phyloP scores from a whole-genome alignment of 2,888 invertebrate genomes.

The Iselma pallidipennis region DNA sequence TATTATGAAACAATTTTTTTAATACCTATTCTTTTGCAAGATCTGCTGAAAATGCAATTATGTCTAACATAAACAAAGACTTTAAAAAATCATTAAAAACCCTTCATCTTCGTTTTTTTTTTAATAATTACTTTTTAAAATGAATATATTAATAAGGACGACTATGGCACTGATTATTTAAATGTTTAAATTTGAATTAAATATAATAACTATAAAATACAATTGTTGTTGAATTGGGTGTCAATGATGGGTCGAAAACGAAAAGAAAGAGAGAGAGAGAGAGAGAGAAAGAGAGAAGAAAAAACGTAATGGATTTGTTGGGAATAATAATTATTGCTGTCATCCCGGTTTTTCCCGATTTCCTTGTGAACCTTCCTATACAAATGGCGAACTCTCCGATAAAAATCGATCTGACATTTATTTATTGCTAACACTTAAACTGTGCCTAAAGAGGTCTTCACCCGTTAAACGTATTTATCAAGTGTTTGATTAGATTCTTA shows the following conservation, averaged over 20 bases:
- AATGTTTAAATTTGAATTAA: neutral
- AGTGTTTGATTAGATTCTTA: constrained; percentile 5
- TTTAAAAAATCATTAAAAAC: too few species aligned
- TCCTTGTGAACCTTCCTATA: constrained; percentile 36
- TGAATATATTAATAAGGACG: too few species aligned
- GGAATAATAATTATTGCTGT: constrained; percentile 39
- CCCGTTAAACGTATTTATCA: constrained; percentile 40
- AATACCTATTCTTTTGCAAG: neutral
- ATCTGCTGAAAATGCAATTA: neutral
- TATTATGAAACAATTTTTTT: neutral
- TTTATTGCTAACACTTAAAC: constrained; percentile 41
- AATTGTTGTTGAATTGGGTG: neutral
- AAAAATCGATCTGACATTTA: constrained; percentile 44
- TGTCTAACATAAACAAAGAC: neutral
- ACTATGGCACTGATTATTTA: neutral
- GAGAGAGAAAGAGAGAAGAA: constrained; percentile 22
- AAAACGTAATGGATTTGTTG: constrained; percentile 35
- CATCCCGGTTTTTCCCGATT: constrained; percentile 38
- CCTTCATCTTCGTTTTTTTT: too few species aligned
- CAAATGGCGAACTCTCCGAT: constrained; percentile 40
- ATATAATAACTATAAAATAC: neutral
- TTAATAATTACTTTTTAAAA: too few species aligned
- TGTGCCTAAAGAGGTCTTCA: constrained; percentile 35
- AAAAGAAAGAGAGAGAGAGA: neutral
- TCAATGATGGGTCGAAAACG: neutral